Conservation (phyloP, 2,888 invertebrate species). For the Catocala sponsa region DNA sequence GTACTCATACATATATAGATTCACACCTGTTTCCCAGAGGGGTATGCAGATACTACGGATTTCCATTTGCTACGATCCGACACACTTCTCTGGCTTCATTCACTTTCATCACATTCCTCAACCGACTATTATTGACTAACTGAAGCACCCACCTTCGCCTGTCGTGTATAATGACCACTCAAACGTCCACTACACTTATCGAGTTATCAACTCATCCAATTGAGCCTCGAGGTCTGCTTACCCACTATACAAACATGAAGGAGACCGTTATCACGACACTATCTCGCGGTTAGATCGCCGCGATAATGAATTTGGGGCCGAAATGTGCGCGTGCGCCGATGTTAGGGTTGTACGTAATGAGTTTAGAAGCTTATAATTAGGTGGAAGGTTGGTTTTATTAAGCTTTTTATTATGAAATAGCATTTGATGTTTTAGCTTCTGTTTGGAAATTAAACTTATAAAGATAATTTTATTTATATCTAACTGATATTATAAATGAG, state of each 20-base stretch:
- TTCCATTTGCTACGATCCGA: no score
- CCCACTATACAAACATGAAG: constrained; percentile 57
- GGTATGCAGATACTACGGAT: no score
- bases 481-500: no score
- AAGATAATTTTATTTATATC: no score
- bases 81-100: no score
- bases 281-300: constrained; percentile 74
- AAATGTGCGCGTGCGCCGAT: constrained; percentile 42
- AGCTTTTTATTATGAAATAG: constrained; percentile 8
- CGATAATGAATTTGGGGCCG: constrained; percentile 64
- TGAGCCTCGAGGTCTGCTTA: constrained; percentile 16
- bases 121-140: no score
- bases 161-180: constrained; percentile 8
- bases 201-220: constrained; percentile 17
- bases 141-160: neutral
- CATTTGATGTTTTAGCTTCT: neutral
- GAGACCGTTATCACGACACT: constrained; percentile 65
- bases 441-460: neutral
- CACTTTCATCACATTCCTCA: no score
- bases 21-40: no score
- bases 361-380: constrained; percentile 29
- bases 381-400: constrained; percentile 24
- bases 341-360: constrained; percentile 41
- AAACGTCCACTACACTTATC: constrained; percentile 24
- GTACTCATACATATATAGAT: no score